Conservation (phyloP, 2,888 invertebrate genomes). For the Cacoxenus indagator region DNA sequence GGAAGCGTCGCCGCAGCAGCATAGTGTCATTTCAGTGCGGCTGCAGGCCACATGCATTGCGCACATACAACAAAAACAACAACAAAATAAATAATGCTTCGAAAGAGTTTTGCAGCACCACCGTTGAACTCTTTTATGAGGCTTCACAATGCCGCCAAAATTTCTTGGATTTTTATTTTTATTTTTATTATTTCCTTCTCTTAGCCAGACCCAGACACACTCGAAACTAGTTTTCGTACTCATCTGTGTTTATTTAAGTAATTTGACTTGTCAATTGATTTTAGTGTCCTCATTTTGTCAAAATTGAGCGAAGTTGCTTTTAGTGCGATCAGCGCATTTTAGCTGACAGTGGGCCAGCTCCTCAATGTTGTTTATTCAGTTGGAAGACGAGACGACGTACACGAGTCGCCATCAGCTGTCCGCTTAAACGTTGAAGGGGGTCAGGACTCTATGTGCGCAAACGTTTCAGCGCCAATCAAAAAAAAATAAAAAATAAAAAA, state of each 20-base stretch:
- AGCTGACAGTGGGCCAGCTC: neutral
- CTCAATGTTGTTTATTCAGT: slow-evolving; percentile 2
- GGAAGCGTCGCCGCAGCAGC: neutral
- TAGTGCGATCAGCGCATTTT: neutral
- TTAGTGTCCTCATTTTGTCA: slow-evolving; percentile 38
- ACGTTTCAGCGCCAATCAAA: neutral
- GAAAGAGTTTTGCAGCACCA: neutral
- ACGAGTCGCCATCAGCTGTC: neutral
- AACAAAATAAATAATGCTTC: neutral
- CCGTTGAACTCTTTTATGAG: neutral
- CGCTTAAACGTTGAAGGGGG: no score
- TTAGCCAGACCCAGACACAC: neutral
- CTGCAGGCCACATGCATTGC: neutral
- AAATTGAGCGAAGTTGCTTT: slow-evolving; percentile 3
- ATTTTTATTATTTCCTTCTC: neutral
- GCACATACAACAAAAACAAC: neutral
- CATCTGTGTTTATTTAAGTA: slow-evolving; percentile 34
- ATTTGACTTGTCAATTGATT: slow-evolving; percentile 41
- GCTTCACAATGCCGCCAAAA: neutral
- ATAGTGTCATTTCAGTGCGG: neutral
- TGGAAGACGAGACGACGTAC: neutral
- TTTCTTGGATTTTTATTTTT: neutral
- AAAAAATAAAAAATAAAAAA: no score
- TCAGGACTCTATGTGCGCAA: neutral
- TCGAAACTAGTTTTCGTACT: neutral